Evolutionary conservation across 2,113 vertebrate genomes (phyloP), one percentile per base, ranked within the genome.

Genomic region (Galemys pyrenaicus): DNA sequence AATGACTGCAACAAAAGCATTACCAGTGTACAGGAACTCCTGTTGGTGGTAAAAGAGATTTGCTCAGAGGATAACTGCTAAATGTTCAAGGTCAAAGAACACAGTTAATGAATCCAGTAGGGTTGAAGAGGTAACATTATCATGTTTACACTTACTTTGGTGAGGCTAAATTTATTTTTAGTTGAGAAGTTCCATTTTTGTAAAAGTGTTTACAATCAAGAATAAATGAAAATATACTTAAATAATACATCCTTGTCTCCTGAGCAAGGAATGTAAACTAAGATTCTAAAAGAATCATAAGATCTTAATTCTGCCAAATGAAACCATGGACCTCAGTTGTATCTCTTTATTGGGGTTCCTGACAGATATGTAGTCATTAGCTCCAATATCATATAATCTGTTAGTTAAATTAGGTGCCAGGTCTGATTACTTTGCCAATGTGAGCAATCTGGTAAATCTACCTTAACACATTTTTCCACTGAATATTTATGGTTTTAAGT

Each of bases 81-180:
- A 11, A 35, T 16, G 30, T 46, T 32, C 58, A 71, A 75, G 68
- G 87, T 91, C 75, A 87, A 79, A 87, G 70, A 77, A 41, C n/a
- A 41, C 9, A 77, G 70, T 77, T 89, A 87, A 87, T 87, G 22
- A 67, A 70, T 20, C 3, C 44, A 37, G 26, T 15, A 17, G 39
- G 83, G 70, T 49, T 79, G 51, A 68, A 44, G 73, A 67, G 5
- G 30, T 6, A 56, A 20, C 58, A 28, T 75, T 79, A 70, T 92
- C 80, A 64, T 60, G 35, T 87, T 68, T 62, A 84, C 30, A n/a
- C 28, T 44, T 56, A 65, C 11, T 94, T 90, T 93, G 60, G 80
- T 83, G 85, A 80, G 71, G 32, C 9, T 81, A 87, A 54, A 56
- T 83, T 87, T 93, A 78, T 78, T 80, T 82, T 85, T 82, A 87